Conservation (phyloP, 1,140 invertebrate species). For the Maniola jurtina region DNA sequence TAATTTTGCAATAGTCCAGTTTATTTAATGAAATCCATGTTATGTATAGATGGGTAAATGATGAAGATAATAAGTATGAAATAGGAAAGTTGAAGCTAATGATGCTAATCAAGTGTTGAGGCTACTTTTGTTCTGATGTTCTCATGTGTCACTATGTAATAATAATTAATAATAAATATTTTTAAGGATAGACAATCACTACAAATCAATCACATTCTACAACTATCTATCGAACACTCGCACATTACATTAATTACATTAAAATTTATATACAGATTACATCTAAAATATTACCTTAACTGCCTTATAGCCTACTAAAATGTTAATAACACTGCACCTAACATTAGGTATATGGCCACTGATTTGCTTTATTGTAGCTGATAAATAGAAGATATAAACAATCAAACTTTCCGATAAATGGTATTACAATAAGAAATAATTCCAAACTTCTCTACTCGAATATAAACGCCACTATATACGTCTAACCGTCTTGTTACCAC, state of each 20-base stretch:
- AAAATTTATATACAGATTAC: conserved; percentile 76
- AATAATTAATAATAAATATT: conserved; percentile 45
- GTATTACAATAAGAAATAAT: neutral
- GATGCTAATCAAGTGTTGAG: neutral
- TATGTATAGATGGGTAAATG: too few species aligned
- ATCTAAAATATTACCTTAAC: conserved; percentile 51
- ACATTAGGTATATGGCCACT: conserved; percentile 56
- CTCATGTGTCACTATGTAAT: conserved; percentile 25
- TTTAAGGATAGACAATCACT: conserved; percentile 40
- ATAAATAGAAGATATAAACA: conserved; percentile 15
- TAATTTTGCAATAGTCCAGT: too few species aligned
- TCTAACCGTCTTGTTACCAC: conserved; percentile 18
- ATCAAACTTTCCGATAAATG: neutral
- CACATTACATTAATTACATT: conserved; percentile 73
- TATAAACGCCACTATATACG: conserved; percentile 7
- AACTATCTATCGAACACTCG: conserved; percentile 77
- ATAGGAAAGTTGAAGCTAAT: too few species aligned
- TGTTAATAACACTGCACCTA: conserved; percentile 50
- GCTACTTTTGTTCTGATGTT: conserved; percentile 11
- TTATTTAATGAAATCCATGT: too few species aligned
- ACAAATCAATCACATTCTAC: conserved; percentile 70
- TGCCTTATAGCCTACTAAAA: conserved; percentile 49
- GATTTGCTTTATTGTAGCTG: conserved; percentile 33
- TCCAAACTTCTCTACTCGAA: neutral
- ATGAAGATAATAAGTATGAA: neutral